These are phyloP conservation scores for Sphenopsis melanotis DNA, from an alignment of 2,797 vertebrate species.

Conservation along the genomic window DNA sequence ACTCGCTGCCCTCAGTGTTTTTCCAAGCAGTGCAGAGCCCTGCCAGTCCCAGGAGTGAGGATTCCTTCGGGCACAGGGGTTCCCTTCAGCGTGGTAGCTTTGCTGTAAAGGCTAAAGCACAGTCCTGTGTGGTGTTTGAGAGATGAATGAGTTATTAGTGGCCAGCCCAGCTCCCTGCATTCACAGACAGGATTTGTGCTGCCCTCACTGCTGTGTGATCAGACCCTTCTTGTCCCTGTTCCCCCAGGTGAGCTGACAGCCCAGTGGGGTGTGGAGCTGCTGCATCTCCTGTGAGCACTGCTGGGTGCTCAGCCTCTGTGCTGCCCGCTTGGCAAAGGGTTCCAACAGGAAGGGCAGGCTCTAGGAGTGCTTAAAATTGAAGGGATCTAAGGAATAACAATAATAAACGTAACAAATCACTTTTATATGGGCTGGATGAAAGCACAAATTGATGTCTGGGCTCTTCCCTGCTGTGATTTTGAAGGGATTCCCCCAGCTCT, in stretches of 20 bases:
- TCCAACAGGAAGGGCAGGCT: not conserved
- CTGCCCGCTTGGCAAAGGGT: not conserved
- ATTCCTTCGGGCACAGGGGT: not conserved
- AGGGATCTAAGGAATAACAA: not conserved
- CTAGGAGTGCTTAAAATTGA: not conserved
- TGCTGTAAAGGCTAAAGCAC: not conserved
- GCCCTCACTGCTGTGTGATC: not conserved
- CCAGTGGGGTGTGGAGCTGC: not conserved
- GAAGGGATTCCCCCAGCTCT: not conserved
- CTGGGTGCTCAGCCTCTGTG: not conserved
- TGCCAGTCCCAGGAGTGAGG: not conserved
- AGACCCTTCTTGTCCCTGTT: not conserved
- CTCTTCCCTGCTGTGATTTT: not conserved
- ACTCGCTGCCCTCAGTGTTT: not conserved
- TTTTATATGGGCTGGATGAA: not conserved
- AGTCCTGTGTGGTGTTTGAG: not conserved
- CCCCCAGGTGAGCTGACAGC: not conserved
- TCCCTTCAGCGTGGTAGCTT: not conserved
- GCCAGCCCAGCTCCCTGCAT: not conserved
- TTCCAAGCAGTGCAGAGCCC: fast-evolving
- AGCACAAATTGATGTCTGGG: not conserved
- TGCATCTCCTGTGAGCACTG: not conserved
- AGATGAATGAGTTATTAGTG: not conserved
- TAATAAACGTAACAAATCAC: not conserved
- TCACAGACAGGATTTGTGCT: not conserved